A percentile compares a stretch with the other conserved stretches of the same genome.
Conservation (phyloP, 1,140 invertebrate species). For the Leptinotarsa texana region DNA sequence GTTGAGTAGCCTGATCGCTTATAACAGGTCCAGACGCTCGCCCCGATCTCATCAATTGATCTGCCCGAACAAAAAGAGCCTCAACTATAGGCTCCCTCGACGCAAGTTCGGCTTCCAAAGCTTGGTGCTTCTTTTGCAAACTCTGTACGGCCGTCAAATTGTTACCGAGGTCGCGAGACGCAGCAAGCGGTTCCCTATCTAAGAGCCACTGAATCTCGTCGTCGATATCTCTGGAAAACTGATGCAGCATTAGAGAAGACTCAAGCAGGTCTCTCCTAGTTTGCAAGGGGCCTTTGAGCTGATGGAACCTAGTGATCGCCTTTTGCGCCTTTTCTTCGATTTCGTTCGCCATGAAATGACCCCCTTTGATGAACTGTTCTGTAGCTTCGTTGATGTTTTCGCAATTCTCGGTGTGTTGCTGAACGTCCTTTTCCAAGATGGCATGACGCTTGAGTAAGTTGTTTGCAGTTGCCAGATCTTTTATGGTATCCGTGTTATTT, state of each 20-base stretch:
- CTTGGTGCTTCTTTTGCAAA: conserved; percentile 94
- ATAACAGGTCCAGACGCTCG: conserved; percentile 81
- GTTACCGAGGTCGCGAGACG: conserved; percentile 72
- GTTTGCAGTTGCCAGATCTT: conserved; percentile 60
- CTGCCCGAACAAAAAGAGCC: conserved; percentile 70
- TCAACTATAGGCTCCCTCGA: conserved; percentile 81
- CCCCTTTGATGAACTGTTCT: conserved; percentile 70
- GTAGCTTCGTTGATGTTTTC: conserved; percentile 79
- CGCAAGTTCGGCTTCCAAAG: conserved; percentile 80
- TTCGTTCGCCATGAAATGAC: conserved; percentile 85
- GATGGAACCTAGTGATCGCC: conserved; percentile 76
- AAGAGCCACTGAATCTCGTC: conserved; percentile 83
- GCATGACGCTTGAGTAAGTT: conserved; percentile 85
- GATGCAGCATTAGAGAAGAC: conserved; percentile 82
- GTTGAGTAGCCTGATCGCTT: conserved; percentile 65
- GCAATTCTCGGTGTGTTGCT: conserved; percentile 76
- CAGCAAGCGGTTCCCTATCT: conserved; percentile 84
- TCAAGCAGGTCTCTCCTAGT: conserved; percentile 87
- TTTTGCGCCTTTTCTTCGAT: conserved; percentile 73
- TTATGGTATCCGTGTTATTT: conserved; percentile 64
- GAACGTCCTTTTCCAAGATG: conserved; percentile 80
- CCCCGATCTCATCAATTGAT: conserved; percentile 78
- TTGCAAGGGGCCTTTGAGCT: conserved; percentile 86
- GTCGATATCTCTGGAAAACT: conserved; percentile 83
- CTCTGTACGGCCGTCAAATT: conserved; percentile 91